These are phyloP conservation scores for Lissocephala sabroskyi DNA, from an alignment of 2,888 invertebrate species.

Conservation along the genomic window DNA sequence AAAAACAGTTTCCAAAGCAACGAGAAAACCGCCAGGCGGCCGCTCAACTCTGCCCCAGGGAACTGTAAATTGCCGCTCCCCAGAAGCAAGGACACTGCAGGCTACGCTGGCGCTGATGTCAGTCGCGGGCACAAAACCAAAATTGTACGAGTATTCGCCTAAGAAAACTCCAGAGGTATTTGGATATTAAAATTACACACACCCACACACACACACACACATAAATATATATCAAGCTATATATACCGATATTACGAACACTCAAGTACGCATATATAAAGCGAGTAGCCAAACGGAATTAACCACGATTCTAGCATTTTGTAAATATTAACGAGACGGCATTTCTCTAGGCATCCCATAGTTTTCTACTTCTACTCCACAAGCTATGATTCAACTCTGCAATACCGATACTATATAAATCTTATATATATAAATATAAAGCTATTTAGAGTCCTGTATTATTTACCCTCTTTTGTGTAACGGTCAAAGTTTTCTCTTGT, in stretches of 20 bases:
- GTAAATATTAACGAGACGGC: background rate
- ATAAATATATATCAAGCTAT: background rate
- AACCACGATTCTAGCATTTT: background rate
- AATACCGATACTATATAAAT: constrained; percentile 1
- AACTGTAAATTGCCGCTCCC: no score
- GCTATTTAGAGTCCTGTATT: background rate
- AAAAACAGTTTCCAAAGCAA: constrained; percentile 63
- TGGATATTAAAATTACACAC: constrained; percentile 22
- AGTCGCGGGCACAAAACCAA: no score
- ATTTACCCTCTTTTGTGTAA: constrained; percentile 1
- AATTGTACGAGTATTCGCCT: no score
- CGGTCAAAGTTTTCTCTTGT: constrained; percentile 9
- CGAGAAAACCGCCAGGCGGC: constrained; percentile 15
- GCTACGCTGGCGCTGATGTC: no score
- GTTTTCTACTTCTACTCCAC: constrained; percentile 3
- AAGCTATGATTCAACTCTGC: constrained; percentile 9
- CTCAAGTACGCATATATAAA: background rate
- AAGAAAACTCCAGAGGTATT: constrained; percentile 15
- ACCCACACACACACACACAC: background rate
- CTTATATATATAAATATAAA: background rate
- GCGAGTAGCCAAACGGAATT: background rate
- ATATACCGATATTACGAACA: no score
- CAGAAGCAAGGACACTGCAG: no score
- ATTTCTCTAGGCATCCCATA: no score
- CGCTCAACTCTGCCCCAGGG: no score